Base-by-base conservation (phyloP, 1,140 invertebrate species). In the Hermatobates lingyangjiaoensis region DNA sequence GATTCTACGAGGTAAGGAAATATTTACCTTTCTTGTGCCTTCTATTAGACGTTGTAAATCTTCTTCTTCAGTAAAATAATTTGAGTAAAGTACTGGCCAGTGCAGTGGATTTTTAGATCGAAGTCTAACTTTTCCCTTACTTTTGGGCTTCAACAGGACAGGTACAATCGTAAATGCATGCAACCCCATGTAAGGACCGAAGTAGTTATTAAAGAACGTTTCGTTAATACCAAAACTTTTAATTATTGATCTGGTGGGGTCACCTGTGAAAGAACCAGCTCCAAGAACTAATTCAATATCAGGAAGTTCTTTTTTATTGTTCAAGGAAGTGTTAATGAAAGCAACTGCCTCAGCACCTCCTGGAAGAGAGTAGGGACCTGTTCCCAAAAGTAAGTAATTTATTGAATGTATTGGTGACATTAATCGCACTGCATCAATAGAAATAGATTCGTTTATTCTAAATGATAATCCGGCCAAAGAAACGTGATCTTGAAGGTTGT, bases 271-370 rank as follows among this genome's bases (percentile, higher is more conserved):
- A 0, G 78, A 77, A 0, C 82, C 83, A 2, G 78, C 73, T 0
- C 83, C 79, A 59, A 87, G 69, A 4, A 87, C 80, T 0, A 89
- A 63, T 60, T 89, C 83, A 54, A 88, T 79, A 58, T 91, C 83
- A 0, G 85, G 81, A 20, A 50, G 50, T 5, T 48, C 25, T 25
- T 25, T 3, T 4, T 50, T 42, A n/a, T 52, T 42, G 57, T 73
- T 70, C 57, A 70, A 72, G 40, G 71, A 71, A 0, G 74, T 73
- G 10, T 59, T 60, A 0, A 68, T 54, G 50, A 63, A 67, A 4
- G 60, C 66, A 47, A 27, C 64, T 1, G 67, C 66, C 56, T 70
- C 68, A 50, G 68, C 64, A 53, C 66, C 62, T 50, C 71, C 62
- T 15, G 68, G 60, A 18, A 64, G 54, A 0, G 66, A 63, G 38